These are phyloP conservation scores for Coptodon bakossiorum DNA, from an alignment of 2,113 vertebrate genomes.

Conservation along the genomic window DNA sequence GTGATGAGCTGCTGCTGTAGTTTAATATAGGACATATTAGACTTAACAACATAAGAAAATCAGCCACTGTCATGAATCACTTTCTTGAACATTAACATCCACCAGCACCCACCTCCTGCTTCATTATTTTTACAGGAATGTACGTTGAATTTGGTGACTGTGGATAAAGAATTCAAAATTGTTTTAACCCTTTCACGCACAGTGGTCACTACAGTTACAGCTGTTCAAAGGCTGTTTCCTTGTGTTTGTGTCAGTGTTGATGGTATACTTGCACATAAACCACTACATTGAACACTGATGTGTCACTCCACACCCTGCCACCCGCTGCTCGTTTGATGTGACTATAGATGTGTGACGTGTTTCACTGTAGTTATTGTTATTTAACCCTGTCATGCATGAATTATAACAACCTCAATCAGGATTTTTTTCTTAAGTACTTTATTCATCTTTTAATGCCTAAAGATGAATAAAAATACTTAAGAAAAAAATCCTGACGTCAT, in stretches of 20 bases:
- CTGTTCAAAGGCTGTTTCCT: fast-evolving
- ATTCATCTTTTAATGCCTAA: fast-evolving
- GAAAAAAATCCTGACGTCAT: fast-evolving
- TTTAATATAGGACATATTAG: not conserved
- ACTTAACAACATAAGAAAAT: not conserved
- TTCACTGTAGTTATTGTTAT: fast-evolving
- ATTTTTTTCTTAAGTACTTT: not conserved
- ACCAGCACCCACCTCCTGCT: not conserved
- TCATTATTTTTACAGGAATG: not conserved
- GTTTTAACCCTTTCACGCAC: fast-evolving
- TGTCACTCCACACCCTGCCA: fast-evolving
- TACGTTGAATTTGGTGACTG: not conserved
- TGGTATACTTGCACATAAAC: not conserved
- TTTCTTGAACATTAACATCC: not conserved
- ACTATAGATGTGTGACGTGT: fast-evolving
- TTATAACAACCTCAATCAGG: not conserved
- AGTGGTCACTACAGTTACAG: not conserved
- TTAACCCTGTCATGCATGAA: fast-evolving
- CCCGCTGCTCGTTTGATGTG: fast-evolving
- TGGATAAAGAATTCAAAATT: not conserved
- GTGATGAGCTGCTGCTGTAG: not conserved
- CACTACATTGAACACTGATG: fast-evolving
- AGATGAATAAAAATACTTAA: not conserved
- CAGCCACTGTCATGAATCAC: not conserved
- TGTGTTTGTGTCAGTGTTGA: not conserved